Conservation (phyloP, 2,797 vertebrate species). For the Bovichtus diacanthus region DNA sequence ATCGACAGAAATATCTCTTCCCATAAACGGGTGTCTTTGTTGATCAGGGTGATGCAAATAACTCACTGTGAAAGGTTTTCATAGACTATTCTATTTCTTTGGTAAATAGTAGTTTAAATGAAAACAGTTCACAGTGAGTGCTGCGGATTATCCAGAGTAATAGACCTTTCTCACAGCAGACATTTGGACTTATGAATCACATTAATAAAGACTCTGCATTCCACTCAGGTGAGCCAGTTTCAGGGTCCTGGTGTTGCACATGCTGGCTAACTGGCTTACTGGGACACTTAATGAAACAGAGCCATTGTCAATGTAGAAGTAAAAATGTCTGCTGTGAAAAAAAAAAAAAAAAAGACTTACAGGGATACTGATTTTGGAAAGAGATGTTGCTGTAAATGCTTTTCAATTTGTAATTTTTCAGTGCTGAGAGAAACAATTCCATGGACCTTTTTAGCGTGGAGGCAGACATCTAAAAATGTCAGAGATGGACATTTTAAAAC, state of each 20-base stretch:
- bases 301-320: background rate
- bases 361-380: background rate
- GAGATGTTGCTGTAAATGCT: background rate
- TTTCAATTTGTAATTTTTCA: background rate
- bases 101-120: background rate
- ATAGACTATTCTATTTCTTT: background rate
- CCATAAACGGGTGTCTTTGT: background rate
- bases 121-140: background rate
- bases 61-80: too few species aligned
- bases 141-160: background rate
- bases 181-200: conserved; percentile 8
- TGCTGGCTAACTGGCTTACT: background rate
- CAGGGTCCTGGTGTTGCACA: background rate
- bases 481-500: background rate
- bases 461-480: background rate
- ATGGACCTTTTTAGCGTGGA: background rate
- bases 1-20: background rate
- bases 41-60: background rate
- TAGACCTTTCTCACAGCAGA: background rate
- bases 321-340: background rate
- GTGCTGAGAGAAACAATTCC: background rate
- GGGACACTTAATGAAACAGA: background rate
- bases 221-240: background rate
- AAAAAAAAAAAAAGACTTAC: too few species aligned
- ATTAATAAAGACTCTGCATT: background rate